These are phyloP conservation scores for Griposia aprilina DNA, from an alignment of 2,888 invertebrate genomes.

Conservation along the genomic window DNA sequence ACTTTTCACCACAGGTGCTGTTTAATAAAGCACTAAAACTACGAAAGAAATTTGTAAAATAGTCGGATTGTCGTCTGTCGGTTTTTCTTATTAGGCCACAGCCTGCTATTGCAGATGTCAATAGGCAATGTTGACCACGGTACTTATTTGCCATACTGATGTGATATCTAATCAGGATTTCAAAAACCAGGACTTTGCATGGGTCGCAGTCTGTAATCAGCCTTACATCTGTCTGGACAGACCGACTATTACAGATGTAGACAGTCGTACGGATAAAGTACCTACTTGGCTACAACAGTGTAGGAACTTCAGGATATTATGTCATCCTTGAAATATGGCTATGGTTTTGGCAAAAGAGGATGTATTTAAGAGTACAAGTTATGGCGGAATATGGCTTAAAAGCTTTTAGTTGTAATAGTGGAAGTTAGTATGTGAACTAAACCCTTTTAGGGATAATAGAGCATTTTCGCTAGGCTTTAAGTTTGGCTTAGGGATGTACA, in stretches of 20 bases:
- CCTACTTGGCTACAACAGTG: slow-evolving; percentile 27
- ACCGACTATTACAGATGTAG: slow-evolving; percentile 13
- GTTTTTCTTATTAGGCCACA: background rate
- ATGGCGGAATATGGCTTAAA: slow-evolving; percentile 23
- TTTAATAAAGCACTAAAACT: too few species aligned
- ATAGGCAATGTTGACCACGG: background rate
- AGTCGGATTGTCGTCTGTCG: too few species aligned
- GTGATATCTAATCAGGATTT: too few species aligned
- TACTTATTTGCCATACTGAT: background rate
- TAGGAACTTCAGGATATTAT: slow-evolving; percentile 52
- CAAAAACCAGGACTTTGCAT: background rate
- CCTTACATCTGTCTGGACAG: slow-evolving; percentile 33
- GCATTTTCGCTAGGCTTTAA: background rate
- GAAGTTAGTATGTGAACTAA: slow-evolving; percentile 40
- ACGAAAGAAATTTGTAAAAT: too few species aligned
- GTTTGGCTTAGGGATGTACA: background rate
- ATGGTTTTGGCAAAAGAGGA: slow-evolving; percentile 37
- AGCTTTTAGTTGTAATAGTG: slow-evolving; percentile 46
- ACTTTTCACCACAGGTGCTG: too few species aligned
- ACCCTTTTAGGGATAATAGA: slow-evolving; percentile 44
- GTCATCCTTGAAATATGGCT: slow-evolving; percentile 45
- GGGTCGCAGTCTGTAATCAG: background rate
- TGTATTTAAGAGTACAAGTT: slow-evolving; percentile 6
- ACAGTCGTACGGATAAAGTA: slow-evolving; percentile 27
- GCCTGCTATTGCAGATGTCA: background rate